These are phyloP conservation scores for Lates calcarifer DNA, from an alignment of 2,113 vertebrate species.

Conservation along the genomic window DNA sequence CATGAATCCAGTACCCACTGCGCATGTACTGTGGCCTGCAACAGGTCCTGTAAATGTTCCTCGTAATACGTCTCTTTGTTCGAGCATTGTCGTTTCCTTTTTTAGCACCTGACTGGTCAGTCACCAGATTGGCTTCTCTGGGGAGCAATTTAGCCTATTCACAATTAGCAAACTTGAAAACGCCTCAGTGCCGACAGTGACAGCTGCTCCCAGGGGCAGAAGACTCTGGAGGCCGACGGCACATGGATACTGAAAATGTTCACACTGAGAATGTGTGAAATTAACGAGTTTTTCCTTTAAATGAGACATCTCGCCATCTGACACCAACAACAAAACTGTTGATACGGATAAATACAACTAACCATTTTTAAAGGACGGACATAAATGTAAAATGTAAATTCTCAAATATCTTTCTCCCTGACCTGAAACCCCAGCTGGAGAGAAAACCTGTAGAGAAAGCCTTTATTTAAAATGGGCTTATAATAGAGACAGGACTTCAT, in stretches of 20 bases:
- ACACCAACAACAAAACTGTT: neutral
- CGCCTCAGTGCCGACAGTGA: slow-evolving; percentile 16
- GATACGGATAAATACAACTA: neutral
- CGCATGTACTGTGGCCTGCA: neutral
- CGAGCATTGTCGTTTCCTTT: slow-evolving; percentile 23
- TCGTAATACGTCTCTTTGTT: slow-evolving; percentile 38
- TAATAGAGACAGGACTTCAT: too few relatives aligned
- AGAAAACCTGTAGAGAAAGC: too few relatives aligned
- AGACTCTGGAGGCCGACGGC: neutral
- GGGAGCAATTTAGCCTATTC: slow-evolving; percentile 56
- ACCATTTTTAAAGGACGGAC: too few relatives aligned
- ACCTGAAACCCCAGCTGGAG: too few relatives aligned
- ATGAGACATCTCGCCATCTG: slow-evolving; percentile 5
- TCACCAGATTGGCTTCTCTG: slow-evolving; percentile 55
- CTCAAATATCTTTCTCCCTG: too few relatives aligned
- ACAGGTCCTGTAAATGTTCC: slow-evolving; percentile 21
- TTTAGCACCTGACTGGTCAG: slow-evolving; percentile 37
- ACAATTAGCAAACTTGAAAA: slow-evolving; percentile 49
- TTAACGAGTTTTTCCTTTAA: neutral
- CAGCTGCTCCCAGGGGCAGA: slow-evolving; percentile 15
- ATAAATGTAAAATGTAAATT: too few relatives aligned
- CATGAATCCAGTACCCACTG: neutral
- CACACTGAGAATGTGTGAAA: neutral
- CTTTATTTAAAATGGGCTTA: too few relatives aligned
- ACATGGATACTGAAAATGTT: neutral